phyloP scores from a whole-genome alignment of 2,888 invertebrate species.

The Papilio protenor region DNA sequence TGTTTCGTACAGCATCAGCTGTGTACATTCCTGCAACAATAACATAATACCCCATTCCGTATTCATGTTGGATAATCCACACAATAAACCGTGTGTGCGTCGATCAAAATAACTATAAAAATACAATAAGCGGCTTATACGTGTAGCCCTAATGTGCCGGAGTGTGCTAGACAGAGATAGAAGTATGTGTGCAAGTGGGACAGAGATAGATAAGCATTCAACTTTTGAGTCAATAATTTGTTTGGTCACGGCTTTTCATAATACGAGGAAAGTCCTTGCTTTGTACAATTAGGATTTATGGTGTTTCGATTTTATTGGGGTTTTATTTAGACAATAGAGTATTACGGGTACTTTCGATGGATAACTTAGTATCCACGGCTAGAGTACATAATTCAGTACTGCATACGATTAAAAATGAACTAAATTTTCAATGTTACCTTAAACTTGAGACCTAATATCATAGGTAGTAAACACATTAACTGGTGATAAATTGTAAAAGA shows the following conservation, averaged over 20 bases:
- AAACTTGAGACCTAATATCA: background rate
- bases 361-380: background rate
- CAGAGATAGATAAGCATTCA: conserved; percentile 50
- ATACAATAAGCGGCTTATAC: conserved; percentile 82
- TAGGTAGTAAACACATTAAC: background rate
- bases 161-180: conserved; percentile 59
- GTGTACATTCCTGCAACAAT: conserved; percentile 74
- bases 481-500: background rate
- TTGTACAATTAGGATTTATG: conserved; percentile 42
- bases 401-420: background rate
- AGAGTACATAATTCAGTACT: background rate
- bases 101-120: conserved; percentile 84
- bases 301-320: conserved; percentile 31
- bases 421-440: background rate
- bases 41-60: conserved; percentile 73
- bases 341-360: background rate
- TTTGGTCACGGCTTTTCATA: conserved; percentile 61
- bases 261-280: conserved; percentile 40
- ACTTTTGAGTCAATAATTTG: conserved; percentile 66
- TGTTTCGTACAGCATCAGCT: conserved; percentile 75
- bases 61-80: conserved; percentile 76
- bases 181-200: conserved; percentile 45
- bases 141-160: conserved; percentile 67
- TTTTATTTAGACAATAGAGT: conserved; percentile 23
- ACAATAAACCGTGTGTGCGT: conserved; percentile 70